Evolutionary conservation across 92 coral and sea anemone genomes (phyloP).

Genomic region (Pocillopora meandrina): DNA sequence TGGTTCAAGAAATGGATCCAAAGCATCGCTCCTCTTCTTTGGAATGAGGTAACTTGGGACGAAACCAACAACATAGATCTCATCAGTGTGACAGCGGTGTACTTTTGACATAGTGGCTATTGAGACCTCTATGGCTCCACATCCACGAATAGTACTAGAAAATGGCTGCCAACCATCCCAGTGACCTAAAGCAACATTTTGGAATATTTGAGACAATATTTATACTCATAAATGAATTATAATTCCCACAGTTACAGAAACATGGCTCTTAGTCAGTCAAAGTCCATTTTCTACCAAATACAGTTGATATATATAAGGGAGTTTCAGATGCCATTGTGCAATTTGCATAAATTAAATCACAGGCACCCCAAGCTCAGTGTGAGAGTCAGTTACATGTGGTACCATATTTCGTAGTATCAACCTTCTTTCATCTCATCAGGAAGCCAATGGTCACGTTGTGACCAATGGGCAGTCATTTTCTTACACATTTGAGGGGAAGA

Average conservation of each 20-base stretch:
- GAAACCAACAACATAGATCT: conserved; percentile 69
- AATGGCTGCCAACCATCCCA: conserved; percentile 89
- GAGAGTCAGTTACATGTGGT: no score
- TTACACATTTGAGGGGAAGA: conserved; percentile 63
- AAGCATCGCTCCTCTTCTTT: no score
- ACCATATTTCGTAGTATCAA: no score
- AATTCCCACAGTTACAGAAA: conserved; percentile 14
- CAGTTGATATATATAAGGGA: no score
- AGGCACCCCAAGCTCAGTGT: no score
- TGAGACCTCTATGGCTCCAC: conserved; percentile 73
- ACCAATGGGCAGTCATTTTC: conserved; percentile 76
- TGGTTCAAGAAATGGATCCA: no score
- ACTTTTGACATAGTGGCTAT: conserved; percentile 72
- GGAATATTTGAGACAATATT: background rate
- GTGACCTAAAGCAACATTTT: conserved; percentile 55
- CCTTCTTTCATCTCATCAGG: conserved; percentile 56
- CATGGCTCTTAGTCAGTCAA: conserved; percentile 16
- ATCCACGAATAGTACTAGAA: conserved; percentile 58
- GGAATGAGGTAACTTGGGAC: conserved; percentile 64
- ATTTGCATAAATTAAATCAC: no score
- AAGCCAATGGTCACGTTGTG: conserved; percentile 74
- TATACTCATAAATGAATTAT: background rate
- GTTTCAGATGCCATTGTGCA: no score
- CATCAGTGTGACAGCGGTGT: conserved; percentile 51
- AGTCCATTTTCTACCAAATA: no score